Percentiles rank a stretch among this genome's conserved stretches.
These are phyloP conservation scores for Myopa testacea DNA, from an alignment of 2,888 invertebrate genomes.

Conservation along the genomic window DNA sequence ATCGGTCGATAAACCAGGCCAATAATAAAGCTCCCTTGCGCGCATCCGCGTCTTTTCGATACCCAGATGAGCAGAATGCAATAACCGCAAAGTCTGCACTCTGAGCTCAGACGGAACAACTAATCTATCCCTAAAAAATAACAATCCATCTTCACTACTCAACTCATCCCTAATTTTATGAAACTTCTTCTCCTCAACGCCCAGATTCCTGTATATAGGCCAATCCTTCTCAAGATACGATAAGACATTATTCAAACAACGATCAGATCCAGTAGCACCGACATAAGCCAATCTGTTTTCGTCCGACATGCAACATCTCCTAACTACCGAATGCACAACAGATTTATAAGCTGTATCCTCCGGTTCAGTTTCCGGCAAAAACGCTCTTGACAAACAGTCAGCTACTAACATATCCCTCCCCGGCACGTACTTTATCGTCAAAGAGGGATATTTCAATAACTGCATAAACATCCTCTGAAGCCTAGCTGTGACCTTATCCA, in stretches of 20 bases:
- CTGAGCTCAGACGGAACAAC: constrained; percentile 40
- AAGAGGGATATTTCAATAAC: constrained; percentile 33
- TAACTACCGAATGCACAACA: constrained; percentile 41
- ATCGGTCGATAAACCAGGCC: constrained; percentile 48
- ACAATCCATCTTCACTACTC: no score
- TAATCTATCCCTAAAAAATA: no score
- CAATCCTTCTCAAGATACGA: constrained; percentile 32
- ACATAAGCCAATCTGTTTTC: constrained; percentile 37
- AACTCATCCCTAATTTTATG: no score
- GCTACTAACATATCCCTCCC: constrained; percentile 48
- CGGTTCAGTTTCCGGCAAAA: not conserved
- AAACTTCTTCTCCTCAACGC: not conserved
- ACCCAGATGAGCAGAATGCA: constrained; percentile 53
- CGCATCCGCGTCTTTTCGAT: constrained; percentile 52
- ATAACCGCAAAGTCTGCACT: constrained; percentile 43
- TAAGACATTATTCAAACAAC: constrained; percentile 19
- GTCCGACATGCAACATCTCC: constrained; percentile 24
- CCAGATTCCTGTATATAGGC: constrained; percentile 31
- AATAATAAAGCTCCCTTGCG: constrained; percentile 50
- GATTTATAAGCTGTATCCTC: constrained; percentile 36
- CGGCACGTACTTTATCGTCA: no score
- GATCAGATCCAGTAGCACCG: constrained; percentile 34
- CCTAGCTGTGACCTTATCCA: constrained; percentile 45
- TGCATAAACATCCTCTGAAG: constrained; percentile 49
- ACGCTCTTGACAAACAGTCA: constrained; percentile 44